These are phyloP conservation scores for Neogale vison DNA, from an alignment of 2,113 vertebrate species.

Conservation along the genomic window DNA sequence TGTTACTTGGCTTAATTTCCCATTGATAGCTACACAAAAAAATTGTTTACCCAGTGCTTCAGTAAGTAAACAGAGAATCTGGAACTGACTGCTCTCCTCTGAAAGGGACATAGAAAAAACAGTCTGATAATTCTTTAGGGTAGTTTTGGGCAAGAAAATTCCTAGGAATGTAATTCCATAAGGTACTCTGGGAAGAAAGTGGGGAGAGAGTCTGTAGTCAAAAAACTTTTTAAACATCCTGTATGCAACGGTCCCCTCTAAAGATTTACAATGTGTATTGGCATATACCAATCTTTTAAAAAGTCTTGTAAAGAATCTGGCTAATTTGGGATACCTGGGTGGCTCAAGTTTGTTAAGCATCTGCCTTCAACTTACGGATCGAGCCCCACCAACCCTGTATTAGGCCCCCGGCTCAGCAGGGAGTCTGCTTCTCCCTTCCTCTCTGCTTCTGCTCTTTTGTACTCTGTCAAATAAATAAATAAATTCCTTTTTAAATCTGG, in stretches of 20 bases:
- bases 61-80: constrained; percentile 20
- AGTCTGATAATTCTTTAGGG: background rate
- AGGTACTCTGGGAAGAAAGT: background rate
- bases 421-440: no score
- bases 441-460: no score
- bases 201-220: background rate
- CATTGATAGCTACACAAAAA: background rate
- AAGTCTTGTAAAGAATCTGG: constrained; percentile 40
- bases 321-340: constrained; percentile 10
- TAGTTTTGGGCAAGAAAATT: background rate
- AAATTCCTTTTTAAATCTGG: background rate
- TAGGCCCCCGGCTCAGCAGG: no score
- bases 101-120: background rate
- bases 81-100: background rate
- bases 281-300: constrained; percentile 6
- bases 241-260: background rate
- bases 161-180: background rate
- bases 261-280: constrained; percentile 14
- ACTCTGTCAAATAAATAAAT: no score
- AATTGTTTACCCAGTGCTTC: background rate
- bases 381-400: no score
- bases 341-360: no score
- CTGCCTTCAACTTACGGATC: no score
- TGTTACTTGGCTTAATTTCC: background rate
- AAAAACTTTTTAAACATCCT: background rate